A percentile compares a stretch with the other conserved stretches of the same genome.
Evolutionary conservation across 2,797 vertebrate species (phyloP).

Genomic region (Bucorvus abyssinicus): DNA sequence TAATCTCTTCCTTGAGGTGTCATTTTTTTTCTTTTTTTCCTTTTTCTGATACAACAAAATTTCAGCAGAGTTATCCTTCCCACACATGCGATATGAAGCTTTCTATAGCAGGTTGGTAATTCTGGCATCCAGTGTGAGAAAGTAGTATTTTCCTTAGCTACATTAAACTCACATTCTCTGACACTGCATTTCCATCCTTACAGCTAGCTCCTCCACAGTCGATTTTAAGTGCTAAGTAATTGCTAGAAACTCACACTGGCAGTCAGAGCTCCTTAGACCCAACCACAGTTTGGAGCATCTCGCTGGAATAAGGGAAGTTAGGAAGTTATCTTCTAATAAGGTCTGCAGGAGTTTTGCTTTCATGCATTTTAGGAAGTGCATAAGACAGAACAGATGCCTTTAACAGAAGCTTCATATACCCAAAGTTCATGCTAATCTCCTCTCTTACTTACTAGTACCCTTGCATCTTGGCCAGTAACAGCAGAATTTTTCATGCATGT

Average conservation of each 20-base stretch:
- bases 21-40: not conserved
- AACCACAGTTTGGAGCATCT: not conserved
- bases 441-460: not conserved
- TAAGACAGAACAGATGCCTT: not conserved
- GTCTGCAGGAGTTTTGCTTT: not conserved
- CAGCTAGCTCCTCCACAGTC: not conserved
- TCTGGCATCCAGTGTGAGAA: not conserved
- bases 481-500: not conserved
- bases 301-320: not conserved
- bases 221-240: not conserved
- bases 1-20: not conserved
- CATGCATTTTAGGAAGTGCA: not conserved
- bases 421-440: not conserved
- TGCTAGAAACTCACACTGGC: not conserved
- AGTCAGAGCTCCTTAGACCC: not conserved
- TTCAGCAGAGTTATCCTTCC: not conserved
- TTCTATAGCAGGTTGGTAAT: not conserved
- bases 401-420: not conserved
- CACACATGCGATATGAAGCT: not conserved
- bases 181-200: not conserved
- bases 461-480: not conserved
- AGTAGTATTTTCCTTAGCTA: not conserved
- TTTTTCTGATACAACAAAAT: not conserved
- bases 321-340: not conserved
- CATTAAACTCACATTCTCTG: not conserved